Conservation (phyloP, 2,888 invertebrate genomes). For the Drosophila vallismaia region DNA sequence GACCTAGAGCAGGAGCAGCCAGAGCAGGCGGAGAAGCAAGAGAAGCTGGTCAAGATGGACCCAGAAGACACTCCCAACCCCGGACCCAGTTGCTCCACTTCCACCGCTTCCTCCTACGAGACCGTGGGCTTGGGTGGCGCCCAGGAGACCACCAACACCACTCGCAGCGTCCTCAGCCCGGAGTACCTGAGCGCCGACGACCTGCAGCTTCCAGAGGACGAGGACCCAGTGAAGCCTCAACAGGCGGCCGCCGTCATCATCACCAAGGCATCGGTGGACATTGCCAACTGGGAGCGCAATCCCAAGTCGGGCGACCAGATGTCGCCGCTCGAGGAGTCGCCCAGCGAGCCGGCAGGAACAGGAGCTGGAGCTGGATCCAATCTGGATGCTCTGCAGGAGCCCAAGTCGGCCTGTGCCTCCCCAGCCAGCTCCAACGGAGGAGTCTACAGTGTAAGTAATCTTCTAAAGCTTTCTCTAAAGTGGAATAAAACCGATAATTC, state of each 20-base stretch:
- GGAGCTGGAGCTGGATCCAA: constrained; percentile 32
- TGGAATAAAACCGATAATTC: not conserved
- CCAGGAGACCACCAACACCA: constrained; percentile 50
- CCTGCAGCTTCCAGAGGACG: constrained; percentile 71
- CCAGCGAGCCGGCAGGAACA: not conserved
- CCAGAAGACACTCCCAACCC: constrained; percentile 31
- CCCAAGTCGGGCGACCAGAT: constrained; percentile 84
- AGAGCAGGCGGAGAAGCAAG: constrained; percentile 6
- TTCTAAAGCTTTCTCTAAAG: too few relatives aligned
- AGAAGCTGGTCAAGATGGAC: constrained; percentile 16
- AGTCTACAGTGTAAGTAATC: constrained; percentile 90
- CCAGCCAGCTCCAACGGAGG: constrained; percentile 97
- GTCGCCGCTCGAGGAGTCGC: constrained; percentile 87
- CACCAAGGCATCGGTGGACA: constrained; percentile 89
- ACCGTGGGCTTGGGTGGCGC: constrained; percentile 80
- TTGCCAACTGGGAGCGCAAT: constrained; percentile 84
- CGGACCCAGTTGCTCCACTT: constrained; percentile 77
- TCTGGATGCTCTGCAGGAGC: constrained; percentile 82
- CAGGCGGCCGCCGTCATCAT: constrained; percentile 88
- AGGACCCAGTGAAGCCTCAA: constrained; percentile 33
- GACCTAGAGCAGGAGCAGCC: constrained; percentile 39
- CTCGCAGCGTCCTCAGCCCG: constrained; percentile 73
- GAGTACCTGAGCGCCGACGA: constrained; percentile 85
- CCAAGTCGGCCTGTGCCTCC: constrained; percentile 90
- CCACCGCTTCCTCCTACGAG: constrained; percentile 83